Evolutionary conservation across 2,113 vertebrate species (phyloP).

Genomic region (Castor canadensis): DNA sequence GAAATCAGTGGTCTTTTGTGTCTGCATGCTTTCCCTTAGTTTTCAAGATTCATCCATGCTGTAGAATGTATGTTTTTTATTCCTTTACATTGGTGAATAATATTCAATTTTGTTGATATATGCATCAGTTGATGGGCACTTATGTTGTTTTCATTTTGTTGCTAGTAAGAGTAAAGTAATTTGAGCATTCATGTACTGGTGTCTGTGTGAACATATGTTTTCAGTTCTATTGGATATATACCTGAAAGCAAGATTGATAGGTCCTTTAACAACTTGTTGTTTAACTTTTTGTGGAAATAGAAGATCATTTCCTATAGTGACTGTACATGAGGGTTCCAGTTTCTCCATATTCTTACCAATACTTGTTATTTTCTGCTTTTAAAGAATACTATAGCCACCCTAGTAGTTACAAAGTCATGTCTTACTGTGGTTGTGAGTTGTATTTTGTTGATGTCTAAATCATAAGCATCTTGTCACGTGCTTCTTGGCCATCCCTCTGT

Average conservation of each 20-base stretch:
- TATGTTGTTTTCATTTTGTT: not conserved
- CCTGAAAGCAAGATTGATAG: not conserved
- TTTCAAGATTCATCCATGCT: not conserved
- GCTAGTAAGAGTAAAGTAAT: not conserved
- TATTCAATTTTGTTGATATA: not conserved
- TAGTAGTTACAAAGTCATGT: not conserved
- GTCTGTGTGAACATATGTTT: not conserved
- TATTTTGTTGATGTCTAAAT: not conserved
- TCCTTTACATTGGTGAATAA: not conserved
- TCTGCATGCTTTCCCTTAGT: not conserved
- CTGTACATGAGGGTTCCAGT: not conserved
- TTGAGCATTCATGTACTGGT: not conserved
- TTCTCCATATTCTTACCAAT: not conserved
- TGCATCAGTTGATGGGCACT: not conserved
- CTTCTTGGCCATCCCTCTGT: not conserved
- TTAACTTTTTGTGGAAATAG: not conserved
- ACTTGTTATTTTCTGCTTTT: not conserved
- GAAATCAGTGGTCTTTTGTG: not conserved
- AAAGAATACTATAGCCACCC: not conserved
- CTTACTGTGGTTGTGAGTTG: constrained; percentile 1
- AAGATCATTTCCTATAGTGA: not conserved
- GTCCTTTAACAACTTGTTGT: not conserved
- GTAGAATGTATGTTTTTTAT: not conserved
- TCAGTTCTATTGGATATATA: not conserved
- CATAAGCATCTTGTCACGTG: not conserved